These are phyloP conservation scores for Clarias fuscus DNA, from an alignment of 2,797 vertebrate species.

Conservation along the genomic window DNA sequence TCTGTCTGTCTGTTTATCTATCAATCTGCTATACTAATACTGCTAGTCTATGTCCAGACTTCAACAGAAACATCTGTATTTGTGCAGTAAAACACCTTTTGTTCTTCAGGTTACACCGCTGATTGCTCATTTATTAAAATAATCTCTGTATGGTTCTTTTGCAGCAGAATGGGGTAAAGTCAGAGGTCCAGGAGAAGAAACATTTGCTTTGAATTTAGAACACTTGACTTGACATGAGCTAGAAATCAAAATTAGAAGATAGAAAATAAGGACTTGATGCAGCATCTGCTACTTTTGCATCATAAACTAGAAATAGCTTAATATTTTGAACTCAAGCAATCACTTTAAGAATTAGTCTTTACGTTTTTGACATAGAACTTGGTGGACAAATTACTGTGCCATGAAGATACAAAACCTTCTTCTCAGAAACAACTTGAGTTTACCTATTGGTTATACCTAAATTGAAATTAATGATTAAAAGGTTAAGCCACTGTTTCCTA, in stretches of 20 bases:
- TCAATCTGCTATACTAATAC: not conserved
- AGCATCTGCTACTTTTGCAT: not conserved
- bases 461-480: not conserved
- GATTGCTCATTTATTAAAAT: not conserved
- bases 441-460: not conserved
- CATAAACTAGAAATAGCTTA: not conserved
- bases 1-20: not conserved
- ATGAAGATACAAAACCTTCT: not conserved
- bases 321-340: not conserved
- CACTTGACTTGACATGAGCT: not conserved
- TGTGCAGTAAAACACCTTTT: not conserved
- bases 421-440: not conserved
- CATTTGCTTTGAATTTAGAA: not conserved
- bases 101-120: not conserved
- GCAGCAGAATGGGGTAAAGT: not conserved
- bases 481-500: not conserved
- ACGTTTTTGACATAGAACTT: not conserved
- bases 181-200: not conserved
- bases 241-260: not conserved
- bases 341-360: not conserved
- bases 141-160: not conserved
- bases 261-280: not conserved
- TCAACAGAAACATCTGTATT: not conserved
- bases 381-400: not conserved
- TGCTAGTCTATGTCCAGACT: not conserved